Conservation (phyloP, 2,888 invertebrate genomes). For the Platycnemis pennipes region DNA sequence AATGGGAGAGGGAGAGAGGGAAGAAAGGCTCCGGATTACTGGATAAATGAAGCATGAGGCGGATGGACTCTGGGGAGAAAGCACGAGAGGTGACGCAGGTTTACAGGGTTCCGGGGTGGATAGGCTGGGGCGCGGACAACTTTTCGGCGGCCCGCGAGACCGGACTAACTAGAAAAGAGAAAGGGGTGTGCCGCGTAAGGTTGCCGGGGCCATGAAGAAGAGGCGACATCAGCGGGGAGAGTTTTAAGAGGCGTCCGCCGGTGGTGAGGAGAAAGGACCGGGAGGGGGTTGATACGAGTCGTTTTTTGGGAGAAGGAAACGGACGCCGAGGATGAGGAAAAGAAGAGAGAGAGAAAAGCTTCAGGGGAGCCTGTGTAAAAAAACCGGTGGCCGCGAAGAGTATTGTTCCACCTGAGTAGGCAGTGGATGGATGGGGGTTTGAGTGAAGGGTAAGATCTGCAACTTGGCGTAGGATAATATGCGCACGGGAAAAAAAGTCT, state of each 20-base stretch:
- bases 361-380: slow-evolving; percentile 26
- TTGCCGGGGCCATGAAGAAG: not conserved
- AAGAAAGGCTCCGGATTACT: not conserved
- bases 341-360: not conserved
- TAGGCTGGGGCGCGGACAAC: not conserved
- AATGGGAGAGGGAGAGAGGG: not conserved
- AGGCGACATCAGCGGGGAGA: not conserved
- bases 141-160: not conserved
- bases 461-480: not conserved
- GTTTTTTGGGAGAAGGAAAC: slow-evolving; percentile 16
- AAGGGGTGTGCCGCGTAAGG: not conserved
- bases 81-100: not conserved
- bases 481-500: no score
- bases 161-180: slow-evolving; percentile 22
- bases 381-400: slow-evolving; percentile 42
- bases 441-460: not conserved
- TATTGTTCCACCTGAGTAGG: slow-evolving; percentile 10
- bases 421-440: not conserved
- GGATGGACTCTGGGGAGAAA: not conserved
- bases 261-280: not conserved
- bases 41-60: slow-evolving; percentile 31
- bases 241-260: not conserved
- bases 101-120: not conserved
- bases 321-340: not conserved
- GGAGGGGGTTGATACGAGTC: not conserved